Conservation (phyloP, 2,797 vertebrate species). For the Chaetodon trifasciatus region DNA sequence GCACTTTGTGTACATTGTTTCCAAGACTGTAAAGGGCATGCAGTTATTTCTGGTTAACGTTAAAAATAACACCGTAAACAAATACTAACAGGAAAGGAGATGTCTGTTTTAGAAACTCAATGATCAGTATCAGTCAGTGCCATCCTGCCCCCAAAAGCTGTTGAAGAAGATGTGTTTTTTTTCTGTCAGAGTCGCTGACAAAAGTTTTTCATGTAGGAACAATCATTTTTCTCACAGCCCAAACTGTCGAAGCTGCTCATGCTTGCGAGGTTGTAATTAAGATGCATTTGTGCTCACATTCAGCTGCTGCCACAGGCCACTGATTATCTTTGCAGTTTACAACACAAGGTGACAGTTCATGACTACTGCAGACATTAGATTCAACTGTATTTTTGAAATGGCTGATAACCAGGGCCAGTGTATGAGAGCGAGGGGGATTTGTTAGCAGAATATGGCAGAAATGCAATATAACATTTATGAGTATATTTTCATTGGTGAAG, state of each 20-base stretch:
- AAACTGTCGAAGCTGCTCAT: slow-evolving; percentile 7
- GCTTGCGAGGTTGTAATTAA: slow-evolving; percentile 1
- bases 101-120: slow-evolving; percentile 12
- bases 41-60: slow-evolving; percentile 17
- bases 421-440: no score
- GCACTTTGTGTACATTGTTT: slow-evolving; percentile 62
- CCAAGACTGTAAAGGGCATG: slow-evolving; percentile 25
- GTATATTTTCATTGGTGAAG: no score
- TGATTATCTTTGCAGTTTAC: slow-evolving; percentile 48
- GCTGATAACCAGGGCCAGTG: neutral
- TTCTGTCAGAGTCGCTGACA: slow-evolving; percentile 35
- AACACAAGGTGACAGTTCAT: slow-evolving; percentile 21
- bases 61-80: slow-evolving; percentile 9
- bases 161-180: slow-evolving; percentile 20
- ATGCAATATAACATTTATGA: no score
- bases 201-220: slow-evolving; percentile 52
- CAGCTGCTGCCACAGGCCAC: slow-evolving; percentile 14
- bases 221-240: neutral
- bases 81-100: slow-evolving; percentile 3
- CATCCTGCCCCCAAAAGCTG: slow-evolving; percentile 8
- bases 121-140: slow-evolving; percentile 6
- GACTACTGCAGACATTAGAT: slow-evolving; percentile 20
- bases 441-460: no score
- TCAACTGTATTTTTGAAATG: slow-evolving; percentile 9
- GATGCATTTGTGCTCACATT: slow-evolving; percentile 12